Evolutionary conservation across 2,888 invertebrate genomes (phyloP), one percentile per base, ranked within the genome.

Genomic region (Craniophora ligustri): DNA sequence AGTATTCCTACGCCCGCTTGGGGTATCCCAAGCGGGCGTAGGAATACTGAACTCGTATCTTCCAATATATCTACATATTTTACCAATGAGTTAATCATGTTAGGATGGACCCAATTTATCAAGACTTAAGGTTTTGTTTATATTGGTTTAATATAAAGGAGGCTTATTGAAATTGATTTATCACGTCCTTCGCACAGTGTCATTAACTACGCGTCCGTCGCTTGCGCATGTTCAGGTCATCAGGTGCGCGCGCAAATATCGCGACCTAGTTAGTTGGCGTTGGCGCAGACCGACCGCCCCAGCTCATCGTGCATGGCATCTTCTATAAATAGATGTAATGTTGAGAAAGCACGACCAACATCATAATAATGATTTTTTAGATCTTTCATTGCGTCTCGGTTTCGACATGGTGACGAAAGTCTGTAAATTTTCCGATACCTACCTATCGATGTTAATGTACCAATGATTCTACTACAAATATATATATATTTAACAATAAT

Each of bases 221-320:
- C 79, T 69, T 78, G 67, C 72, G 79, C 79, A 78, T 79, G 76
- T 78, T 79, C 67, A 73, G 72, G 67, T 79, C 75, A 78, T 79
- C 67, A 73, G 72, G 67, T 73, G 70, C 69, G 70, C 76, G 81
- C 76, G 78, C 82, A 85, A 84, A 86, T 86, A 84, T 84, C 83
- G 83, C 88, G 90, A 91, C 91, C 91, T 87, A 92, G 85, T 90
- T 90, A 66, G 79, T 77, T 78, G 75, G 80, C 66, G 79, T 77
- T 78, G 75, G 80, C 66, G 60, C 76, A 81, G 68, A 67, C 62
- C 61, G 56, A 73, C 64, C 81, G 79, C 78, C 79, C 75, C 81
- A 79, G 78, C 86, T 72, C 82, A 78, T 76, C 78, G 75, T 76
- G 75, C 80, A 78, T 77, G 73, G 76, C 79, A 84, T 84, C 79